Evolutionary conservation across 1,140 invertebrate genomes (phyloP).

Genomic region (Drosophila navojoa): DNA sequence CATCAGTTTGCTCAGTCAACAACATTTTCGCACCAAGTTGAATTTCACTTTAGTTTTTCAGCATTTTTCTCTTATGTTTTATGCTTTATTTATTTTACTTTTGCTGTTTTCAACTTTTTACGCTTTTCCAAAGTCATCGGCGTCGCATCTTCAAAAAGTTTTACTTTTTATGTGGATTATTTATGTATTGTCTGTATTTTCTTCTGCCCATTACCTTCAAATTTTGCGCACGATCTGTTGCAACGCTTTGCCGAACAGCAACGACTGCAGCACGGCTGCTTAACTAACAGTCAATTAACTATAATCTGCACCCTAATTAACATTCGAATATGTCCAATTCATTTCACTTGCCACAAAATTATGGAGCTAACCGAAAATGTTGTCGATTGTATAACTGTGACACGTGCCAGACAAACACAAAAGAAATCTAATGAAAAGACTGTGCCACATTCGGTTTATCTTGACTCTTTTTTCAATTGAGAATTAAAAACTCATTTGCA

Average conservation of each 20-base stretch:
- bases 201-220: slow-evolving; percentile 54
- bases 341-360: slow-evolving; percentile 1
- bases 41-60: slow-evolving; percentile 79
- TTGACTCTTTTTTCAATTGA: slow-evolving; percentile 16
- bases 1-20: slow-evolving; percentile 39
- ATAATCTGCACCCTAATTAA: slow-evolving; percentile 50
- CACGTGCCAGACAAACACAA: slow-evolving; percentile 35
- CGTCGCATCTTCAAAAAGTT: slow-evolving; percentile 58
- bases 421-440: neutral
- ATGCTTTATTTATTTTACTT: slow-evolving; percentile 71
- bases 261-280: slow-evolving; percentile 57
- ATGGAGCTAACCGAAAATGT: slow-evolving; percentile 7
- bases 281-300: slow-evolving; percentile 67
- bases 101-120: slow-evolving; percentile 68
- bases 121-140: slow-evolving; percentile 77
- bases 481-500: slow-evolving; percentile 46
- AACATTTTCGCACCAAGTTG: slow-evolving; percentile 39
- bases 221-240: slow-evolving; percentile 81
- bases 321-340: slow-evolving; percentile 63
- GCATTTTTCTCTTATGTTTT: slow-evolving; percentile 21
- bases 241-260: slow-evolving; percentile 70
- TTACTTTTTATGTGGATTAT: slow-evolving; percentile 71
- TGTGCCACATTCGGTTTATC: slow-evolving; percentile 22
- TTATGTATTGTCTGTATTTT: slow-evolving; percentile 13
- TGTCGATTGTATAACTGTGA: slow-evolving; percentile 43